These are phyloP conservation scores for Hyles vespertilio DNA, from an alignment of 1,140 invertebrate genomes.

Conservation along the genomic window DNA sequence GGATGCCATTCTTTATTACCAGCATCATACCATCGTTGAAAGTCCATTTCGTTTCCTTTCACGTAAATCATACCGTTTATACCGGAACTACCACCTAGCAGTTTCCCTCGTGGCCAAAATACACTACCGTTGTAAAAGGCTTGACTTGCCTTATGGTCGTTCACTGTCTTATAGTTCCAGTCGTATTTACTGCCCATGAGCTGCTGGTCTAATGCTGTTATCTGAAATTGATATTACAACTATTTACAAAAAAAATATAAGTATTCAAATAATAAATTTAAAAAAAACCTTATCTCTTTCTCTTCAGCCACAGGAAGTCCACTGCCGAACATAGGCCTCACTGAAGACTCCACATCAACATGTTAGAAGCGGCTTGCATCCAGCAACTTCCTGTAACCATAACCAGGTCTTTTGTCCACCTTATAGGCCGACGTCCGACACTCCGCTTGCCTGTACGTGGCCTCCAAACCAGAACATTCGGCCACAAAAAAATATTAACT, in stretches of 20 bases:
- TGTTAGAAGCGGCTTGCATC: too few relatives aligned
- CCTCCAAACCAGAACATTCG: too few relatives aligned
- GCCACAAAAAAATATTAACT: too few relatives aligned
- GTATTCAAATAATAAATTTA: neutral
- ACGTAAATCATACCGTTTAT: slow-evolving; percentile 84
- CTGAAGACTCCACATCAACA: too few relatives aligned
- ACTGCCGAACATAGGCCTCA: too few relatives aligned
- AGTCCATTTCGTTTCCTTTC: slow-evolving; percentile 77
- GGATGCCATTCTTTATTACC: slow-evolving; percentile 81
- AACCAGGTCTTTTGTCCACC: too few relatives aligned
- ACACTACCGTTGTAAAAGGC: slow-evolving; percentile 14
- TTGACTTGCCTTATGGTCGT: slow-evolving; percentile 12
- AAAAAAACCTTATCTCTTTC: too few relatives aligned
- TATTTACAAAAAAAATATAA: neutral
- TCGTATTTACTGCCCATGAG: slow-evolving; percentile 18
- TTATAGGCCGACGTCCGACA: too few relatives aligned
- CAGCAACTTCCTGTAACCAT: too few relatives aligned
- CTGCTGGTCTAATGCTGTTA: slow-evolving; percentile 13
- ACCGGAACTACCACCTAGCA: slow-evolving; percentile 79
- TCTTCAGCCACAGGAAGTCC: too few relatives aligned
- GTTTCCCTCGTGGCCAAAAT: slow-evolving; percentile 71
- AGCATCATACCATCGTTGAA: slow-evolving; percentile 78
- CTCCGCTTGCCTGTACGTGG: too few relatives aligned
- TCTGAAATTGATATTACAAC: slow-evolving; percentile 8
- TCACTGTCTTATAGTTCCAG: slow-evolving; percentile 22